Evolutionary conservation across 2,888 invertebrate species (phyloP).

Genomic region (Physocephala rufipes): DNA sequence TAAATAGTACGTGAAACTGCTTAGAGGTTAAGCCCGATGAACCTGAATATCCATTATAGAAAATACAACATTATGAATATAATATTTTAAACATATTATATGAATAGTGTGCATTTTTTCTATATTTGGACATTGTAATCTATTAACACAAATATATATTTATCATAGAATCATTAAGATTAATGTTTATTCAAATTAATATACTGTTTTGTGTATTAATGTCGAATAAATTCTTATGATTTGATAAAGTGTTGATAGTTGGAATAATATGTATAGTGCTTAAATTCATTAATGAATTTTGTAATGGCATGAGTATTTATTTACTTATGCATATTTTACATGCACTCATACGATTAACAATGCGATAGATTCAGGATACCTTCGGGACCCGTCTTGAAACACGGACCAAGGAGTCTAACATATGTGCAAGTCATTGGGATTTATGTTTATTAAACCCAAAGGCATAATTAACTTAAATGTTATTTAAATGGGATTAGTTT

Average conservation of each 20-base stretch:
- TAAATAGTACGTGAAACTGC: not conserved
- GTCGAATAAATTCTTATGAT: conserved; percentile 46
- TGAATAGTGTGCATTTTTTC: conserved; percentile 63
- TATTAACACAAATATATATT: conserved; percentile 63
- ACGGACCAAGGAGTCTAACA: conserved; percentile 80
- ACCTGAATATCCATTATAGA: conserved; percentile 67
- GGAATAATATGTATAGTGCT: conserved; percentile 44
- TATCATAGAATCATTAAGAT: conserved; percentile 44
- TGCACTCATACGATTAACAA: conserved; percentile 54
- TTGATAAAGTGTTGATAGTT: conserved; percentile 48
- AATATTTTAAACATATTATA: conserved; percentile 50
- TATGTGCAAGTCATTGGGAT: conserved; percentile 74
- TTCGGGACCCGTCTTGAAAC: conserved; percentile 80
- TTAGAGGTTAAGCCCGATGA: conserved; percentile 70
- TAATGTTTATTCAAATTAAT: conserved; percentile 45
- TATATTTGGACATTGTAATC: conserved; percentile 69
- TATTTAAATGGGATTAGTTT: conserved; percentile 43
- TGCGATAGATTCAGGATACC: conserved; percentile 66
- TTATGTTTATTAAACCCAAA: conserved; percentile 68
- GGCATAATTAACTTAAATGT: conserved; percentile 70
- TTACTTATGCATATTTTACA: conserved; percentile 43
- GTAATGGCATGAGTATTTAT: conserved; percentile 42
- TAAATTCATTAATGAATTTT: conserved; percentile 44
- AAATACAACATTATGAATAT: conserved; percentile 61
- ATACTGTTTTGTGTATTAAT: conserved; percentile 42